Base-by-base conservation (phyloP, 2,113 vertebrate species). In the Lophius piscatorius region DNA sequence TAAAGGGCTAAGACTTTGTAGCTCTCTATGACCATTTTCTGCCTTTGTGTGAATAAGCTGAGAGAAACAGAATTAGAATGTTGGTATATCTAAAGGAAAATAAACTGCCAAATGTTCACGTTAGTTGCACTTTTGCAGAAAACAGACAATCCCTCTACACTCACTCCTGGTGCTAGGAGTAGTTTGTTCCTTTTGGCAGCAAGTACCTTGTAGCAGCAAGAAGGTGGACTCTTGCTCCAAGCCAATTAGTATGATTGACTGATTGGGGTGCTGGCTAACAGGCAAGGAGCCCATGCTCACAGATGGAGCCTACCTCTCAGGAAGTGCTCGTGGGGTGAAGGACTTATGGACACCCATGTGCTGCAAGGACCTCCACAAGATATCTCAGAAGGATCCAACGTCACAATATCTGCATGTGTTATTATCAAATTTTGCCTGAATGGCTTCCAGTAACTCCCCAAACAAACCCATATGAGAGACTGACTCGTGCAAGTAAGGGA, bases 241-340 rank as follows among this genome's bases (percentile, higher is more conserved):
- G 39, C 46, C 45, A 69, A 63, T 39, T 58, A 28, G 40, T 41
- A 0, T 24, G 59, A 47, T 34, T 63, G 45, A 51, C 38, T 51
- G 45, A 26, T 58, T 23, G 33, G 12, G 48, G 35, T 52, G 57
- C 38, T 28, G 35, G 35, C 26, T 52, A 49, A 38, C 16, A 54
- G 58, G 38, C 51, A 40, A 46, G n/a, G 18, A 70, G 54, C 42
- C 66, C 41, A 63, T 66, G 59, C 51, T 35, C 47, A 36, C 33
- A 50, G 36, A 80, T 63, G 47, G 57, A 65, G 28, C 21, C 16
- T 2, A 57, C 38, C 10, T 60, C 63, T 55, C 22, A n/a, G 34
- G 34, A 48, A 23, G 21, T 55, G 44, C 41, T 38, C 10, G 56
- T 17, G 14, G 22, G 48, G 21, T 57, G 28, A 68, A 28, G 12